Evolutionary conservation across 35 echinoderm and acorn worm genomes (phyloP).

Genomic region (Diadema setosum): DNA sequence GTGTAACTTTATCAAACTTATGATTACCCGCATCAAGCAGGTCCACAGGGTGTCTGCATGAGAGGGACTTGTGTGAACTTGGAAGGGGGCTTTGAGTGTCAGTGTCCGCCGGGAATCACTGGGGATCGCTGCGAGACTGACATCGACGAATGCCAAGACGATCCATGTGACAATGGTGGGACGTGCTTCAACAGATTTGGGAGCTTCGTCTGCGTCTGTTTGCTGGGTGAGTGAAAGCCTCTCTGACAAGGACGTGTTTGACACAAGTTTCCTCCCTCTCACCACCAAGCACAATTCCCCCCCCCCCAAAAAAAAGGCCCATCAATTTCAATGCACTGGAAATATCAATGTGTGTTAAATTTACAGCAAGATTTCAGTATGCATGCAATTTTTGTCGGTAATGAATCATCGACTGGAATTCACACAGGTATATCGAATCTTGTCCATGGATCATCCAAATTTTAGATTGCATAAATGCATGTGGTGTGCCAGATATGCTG

Average conservation of each 20-base stretch:
- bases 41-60: neutral
- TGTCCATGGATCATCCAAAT: no score
- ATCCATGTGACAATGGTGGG: constrained; percentile 62
- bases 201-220: constrained; percentile 21
- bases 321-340: no score
- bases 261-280: neutral
- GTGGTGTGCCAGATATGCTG: no score
- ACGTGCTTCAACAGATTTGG: constrained; percentile 11
- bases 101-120: constrained; percentile 11
- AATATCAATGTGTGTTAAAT: no score
- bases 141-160: constrained; percentile 43
- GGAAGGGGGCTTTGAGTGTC: constrained; percentile 7
- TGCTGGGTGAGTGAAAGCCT: neutral
- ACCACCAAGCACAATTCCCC: neutral
- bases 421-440: no score
- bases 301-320: no score
- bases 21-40: neutral
- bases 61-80: constrained; percentile 32
- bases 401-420: no score
- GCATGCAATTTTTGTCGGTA: no score
- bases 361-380: no score
- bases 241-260: neutral
- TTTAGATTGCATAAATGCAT: no score
- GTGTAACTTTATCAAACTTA: neutral
- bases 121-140: constrained; percentile 51